A percentile compares a stretch with the other conserved stretches of the same genome.
Evolutionary conservation across 2,797 vertebrate species (phyloP).

Genomic region (Gallinago solitaria): DNA sequence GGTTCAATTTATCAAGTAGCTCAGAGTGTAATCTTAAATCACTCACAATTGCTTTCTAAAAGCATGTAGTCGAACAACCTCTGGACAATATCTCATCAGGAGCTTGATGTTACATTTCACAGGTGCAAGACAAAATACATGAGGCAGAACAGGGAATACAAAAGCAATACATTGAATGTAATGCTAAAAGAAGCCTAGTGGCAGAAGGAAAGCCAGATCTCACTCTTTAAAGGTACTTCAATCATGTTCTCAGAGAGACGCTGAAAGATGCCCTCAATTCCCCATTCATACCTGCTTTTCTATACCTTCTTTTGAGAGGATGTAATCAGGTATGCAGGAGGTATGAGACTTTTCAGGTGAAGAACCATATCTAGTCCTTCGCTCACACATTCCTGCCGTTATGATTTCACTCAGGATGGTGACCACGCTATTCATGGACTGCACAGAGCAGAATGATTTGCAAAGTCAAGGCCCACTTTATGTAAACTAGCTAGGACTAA

Average conservation of each 20-base stretch:
- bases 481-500: background rate
- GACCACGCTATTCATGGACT: rapidly evolving
- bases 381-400: background rate
- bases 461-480: background rate
- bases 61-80: background rate
- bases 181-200: background rate
- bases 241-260: background rate
- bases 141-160: background rate
- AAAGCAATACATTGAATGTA: background rate
- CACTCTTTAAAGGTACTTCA: background rate
- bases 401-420: background rate
- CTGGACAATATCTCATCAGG: background rate
- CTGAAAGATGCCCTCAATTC: background rate
- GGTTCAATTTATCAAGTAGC: background rate
- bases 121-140: background rate
- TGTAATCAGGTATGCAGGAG: background rate
- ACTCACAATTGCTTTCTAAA: background rate
- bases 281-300: background rate
- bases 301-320: background rate
- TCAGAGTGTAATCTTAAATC: background rate
- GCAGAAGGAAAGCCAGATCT: background rate
- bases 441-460: background rate
- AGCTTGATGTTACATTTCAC: background rate
- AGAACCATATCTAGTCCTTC: background rate
- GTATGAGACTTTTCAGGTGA: background rate